Conservation (phyloP, 2,113 vertebrate species). For the Mobula hypostoma region DNA sequence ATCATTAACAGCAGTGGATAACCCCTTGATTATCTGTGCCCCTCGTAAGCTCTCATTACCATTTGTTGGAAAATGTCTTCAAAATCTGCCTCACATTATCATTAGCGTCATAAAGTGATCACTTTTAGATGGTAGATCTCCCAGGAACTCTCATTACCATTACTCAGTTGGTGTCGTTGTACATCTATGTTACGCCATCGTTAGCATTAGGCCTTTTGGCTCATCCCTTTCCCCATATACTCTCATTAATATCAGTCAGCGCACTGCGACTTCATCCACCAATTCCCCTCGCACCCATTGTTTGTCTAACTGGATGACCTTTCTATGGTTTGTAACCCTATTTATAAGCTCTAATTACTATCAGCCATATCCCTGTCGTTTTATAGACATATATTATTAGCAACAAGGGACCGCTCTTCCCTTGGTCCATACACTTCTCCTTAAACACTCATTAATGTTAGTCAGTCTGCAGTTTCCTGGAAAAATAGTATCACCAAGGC, state of each 20-base stretch:
- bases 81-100: neutral
- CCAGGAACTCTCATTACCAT: neutral
- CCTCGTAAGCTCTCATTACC: neutral
- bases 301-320: constrained; percentile 3
- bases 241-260: constrained; percentile 25
- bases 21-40: neutral
- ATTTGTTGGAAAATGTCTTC: neutral
- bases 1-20: constrained; percentile 1
- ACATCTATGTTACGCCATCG: neutral
- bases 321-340: constrained; percentile 3
- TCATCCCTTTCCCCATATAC: neutral
- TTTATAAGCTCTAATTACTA: constrained; percentile 16
- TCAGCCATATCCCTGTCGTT: neutral
- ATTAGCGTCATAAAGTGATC: constrained; percentile 21
- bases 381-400: neutral
- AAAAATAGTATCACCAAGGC: neutral
- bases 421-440: neutral
- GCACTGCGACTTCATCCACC: neutral
- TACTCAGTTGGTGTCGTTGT: neutral
- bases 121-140: neutral
- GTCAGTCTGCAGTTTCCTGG: neutral
- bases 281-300: constrained; percentile 31
- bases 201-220: neutral
- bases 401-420: neutral
- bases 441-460: constrained; percentile 19